Conservation (phyloP, 2,888 invertebrate genomes). For the Cataglyphis cursor region DNA sequence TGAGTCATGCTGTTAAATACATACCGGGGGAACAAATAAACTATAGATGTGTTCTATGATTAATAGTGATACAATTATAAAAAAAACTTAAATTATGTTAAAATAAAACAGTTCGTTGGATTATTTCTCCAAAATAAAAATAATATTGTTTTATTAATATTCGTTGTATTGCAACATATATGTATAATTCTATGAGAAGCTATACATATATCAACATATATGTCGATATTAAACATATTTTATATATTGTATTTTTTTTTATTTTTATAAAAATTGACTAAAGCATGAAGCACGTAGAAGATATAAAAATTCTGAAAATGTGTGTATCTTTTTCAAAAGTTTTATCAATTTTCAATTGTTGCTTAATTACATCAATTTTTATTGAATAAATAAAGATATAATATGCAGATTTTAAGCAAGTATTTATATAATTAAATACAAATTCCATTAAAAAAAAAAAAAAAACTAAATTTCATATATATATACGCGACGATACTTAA, state of each 20-base stretch:
- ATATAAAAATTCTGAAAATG: not conserved
- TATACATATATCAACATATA: not conserved
- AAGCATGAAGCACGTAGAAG: not conserved
- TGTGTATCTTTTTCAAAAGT: not conserved
- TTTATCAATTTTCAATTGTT: not conserved
- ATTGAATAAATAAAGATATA: not conserved
- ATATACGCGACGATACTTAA: not conserved
- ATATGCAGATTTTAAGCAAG: too few relatives aligned
- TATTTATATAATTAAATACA: not conserved
- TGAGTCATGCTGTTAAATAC: conserved; percentile 25
- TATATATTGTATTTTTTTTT: not conserved
- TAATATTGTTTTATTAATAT: conserved; percentile 2
- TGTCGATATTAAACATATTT: not conserved
- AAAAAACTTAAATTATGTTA: conserved; percentile 7
- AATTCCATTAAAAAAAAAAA: not conserved
- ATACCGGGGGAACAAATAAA: not conserved
- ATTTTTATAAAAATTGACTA: not conserved
- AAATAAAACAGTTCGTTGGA: not conserved
- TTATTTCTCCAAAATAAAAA: not conserved
- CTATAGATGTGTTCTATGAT: not conserved
- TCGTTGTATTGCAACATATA: not conserved
- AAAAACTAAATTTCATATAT: not conserved
- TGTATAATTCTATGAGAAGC: not conserved
- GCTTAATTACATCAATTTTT: not conserved
- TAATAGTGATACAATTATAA: not conserved